phyloP scores from a whole-genome alignment of 1,140 invertebrate species.

The Spodoptera frugiperda region DNA sequence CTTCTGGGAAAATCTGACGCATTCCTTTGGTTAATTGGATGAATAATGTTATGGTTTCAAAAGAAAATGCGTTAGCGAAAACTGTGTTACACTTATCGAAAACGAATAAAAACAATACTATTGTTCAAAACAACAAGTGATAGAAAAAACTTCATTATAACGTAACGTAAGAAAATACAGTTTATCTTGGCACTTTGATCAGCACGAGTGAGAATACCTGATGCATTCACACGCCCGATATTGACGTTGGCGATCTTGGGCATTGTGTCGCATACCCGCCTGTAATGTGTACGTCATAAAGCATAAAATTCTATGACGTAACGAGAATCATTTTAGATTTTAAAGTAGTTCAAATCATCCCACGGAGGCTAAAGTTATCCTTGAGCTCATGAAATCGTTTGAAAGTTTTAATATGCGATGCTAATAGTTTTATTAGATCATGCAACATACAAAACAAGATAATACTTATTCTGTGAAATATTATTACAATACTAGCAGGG shows the following conservation, averaged over 20 bases:
- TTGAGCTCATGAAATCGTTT: not conserved
- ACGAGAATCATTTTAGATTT: not conserved
- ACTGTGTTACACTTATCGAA: not conserved
- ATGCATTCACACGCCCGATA: conserved; percentile 29
- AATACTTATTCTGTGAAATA: too few species aligned
- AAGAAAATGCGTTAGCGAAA: too few species aligned
- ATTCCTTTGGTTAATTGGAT: too few species aligned
- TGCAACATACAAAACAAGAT: too few species aligned
- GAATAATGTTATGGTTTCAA: too few species aligned
- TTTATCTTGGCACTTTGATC: conserved; percentile 25
- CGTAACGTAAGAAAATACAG: conserved; percentile 8
- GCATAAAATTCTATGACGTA: not conserved
- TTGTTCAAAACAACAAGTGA: not conserved
- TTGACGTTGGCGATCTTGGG: conserved; percentile 17
- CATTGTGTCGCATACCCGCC: conserved; percentile 10
- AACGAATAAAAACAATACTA: not conserved
- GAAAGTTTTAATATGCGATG: not conserved
- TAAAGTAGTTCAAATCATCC: conserved; percentile 16
- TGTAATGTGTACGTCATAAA: not conserved
- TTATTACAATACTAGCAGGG: too few species aligned
- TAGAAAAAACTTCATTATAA: conserved; percentile 16
- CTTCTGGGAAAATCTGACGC: too few species aligned
- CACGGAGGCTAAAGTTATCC: conserved; percentile 4
- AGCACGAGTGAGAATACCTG: conserved; percentile 36
- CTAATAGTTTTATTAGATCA: too few species aligned